Evolutionary conservation across 2,888 invertebrate species (phyloP).

Genomic region (Cynaeus angustus): DNA sequence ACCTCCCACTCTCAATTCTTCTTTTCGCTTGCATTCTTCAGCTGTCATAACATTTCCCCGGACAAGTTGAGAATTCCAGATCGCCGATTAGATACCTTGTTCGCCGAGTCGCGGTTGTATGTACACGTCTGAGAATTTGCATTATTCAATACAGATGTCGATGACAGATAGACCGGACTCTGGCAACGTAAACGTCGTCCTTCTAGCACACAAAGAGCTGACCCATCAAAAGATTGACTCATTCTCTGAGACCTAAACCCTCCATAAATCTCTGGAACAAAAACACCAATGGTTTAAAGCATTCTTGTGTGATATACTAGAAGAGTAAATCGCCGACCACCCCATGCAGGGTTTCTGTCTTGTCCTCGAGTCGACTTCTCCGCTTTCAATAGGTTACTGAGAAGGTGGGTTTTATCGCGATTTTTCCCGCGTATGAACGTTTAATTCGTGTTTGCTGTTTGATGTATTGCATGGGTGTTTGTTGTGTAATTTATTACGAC

Average conservation of each 20-base stretch:
- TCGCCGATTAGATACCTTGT: conserved; percentile 51
- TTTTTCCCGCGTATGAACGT: conserved; percentile 22
- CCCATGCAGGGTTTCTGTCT: conserved; percentile 15
- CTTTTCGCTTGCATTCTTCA: conserved; percentile 33
- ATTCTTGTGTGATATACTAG: not conserved
- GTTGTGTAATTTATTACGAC: conserved; percentile 58
- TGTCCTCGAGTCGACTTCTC: conserved; percentile 3
- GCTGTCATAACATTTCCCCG: conserved; percentile 51
- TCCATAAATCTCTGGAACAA: conserved; percentile 16
- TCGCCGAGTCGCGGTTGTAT: conserved; percentile 37
- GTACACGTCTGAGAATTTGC: conserved; percentile 56
- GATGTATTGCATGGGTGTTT: conserved; percentile 44
- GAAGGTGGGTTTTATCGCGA: conserved; percentile 29
- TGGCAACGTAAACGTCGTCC: not conserved
- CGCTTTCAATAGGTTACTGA: conserved; percentile 3
- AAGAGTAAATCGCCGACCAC: conserved; percentile 5
- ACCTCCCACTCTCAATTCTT: not conserved
- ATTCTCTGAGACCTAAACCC: conserved; percentile 7
- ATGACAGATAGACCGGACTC: conserved; percentile 49
- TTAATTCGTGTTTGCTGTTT: conserved; percentile 27
- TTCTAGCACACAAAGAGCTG: conserved; percentile 19
- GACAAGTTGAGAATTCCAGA: conserved; percentile 52
- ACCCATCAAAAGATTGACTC: conserved; percentile 25
- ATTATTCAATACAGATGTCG: conserved; percentile 57
- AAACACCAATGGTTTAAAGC: not conserved